phyloP scores from a whole-genome alignment of 2,888 invertebrate species.

The Julus scanicus region DNA sequence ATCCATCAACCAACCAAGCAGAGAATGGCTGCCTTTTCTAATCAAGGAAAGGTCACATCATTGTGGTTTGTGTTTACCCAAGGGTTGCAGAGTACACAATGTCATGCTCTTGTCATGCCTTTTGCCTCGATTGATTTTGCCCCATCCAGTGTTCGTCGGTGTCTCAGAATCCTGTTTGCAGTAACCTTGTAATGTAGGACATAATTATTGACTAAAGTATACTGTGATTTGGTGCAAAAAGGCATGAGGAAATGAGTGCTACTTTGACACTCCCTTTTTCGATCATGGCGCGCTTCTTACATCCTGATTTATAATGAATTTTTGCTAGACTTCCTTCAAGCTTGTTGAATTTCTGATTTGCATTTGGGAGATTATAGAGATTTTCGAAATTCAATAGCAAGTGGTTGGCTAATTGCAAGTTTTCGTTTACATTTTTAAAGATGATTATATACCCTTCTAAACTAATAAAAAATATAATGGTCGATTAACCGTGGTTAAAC shows the following conservation, averaged over 20 bases:
- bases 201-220: neutral
- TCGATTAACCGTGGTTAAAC: no score
- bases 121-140: neutral
- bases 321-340: no score
- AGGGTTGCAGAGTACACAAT: conserved; percentile 3
- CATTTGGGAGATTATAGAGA: no score
- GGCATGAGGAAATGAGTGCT: neutral
- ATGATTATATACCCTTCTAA: no score
- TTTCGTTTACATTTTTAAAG: no score
- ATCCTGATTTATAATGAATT: no score
- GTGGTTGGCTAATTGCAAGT: no score
- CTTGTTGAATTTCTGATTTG: no score
- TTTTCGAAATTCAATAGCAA: no score
- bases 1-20: neutral
- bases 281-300: no score
- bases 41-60: neutral
- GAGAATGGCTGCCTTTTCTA: neutral
- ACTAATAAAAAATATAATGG: no score
- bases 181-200: neutral
- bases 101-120: conserved; percentile 3
- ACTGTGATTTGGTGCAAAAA: neutral
- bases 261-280: neutral
- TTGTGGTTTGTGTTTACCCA: neutral
- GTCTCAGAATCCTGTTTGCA: neutral
- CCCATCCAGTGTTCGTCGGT: neutral